Conservation (phyloP, 2,797 vertebrate genomes). For the Takifugu ocellatus region DNA sequence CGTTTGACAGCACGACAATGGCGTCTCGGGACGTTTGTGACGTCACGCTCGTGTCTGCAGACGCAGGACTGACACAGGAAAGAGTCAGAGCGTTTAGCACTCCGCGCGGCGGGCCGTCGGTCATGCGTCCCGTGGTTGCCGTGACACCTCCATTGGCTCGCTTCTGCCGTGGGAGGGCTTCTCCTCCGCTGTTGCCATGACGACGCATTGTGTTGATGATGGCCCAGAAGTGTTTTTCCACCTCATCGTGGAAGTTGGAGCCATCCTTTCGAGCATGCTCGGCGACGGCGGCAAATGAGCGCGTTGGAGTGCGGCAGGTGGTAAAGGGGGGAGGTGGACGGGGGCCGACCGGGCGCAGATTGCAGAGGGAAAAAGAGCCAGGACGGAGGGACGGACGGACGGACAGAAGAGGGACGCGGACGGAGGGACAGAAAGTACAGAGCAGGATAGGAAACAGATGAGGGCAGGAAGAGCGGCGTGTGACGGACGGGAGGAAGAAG, state of each 20-base stretch:
- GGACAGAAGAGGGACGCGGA: constrained; percentile 28
- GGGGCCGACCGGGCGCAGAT: constrained; percentile 10
- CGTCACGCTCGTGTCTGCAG: too few relatives aligned
- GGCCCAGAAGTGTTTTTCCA: constrained; percentile 28
- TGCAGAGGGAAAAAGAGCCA: constrained; percentile 5
- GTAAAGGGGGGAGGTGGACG: constrained; percentile 23
- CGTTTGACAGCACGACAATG: too few relatives aligned
- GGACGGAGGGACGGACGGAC: constrained; percentile 13
- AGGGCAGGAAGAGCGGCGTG: constrained; percentile 6
- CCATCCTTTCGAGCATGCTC: not conserved
- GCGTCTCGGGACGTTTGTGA: too few relatives aligned
- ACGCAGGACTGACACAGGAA: not conserved
- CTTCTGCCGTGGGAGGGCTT: constrained; percentile 35
- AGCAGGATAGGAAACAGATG: not conserved
- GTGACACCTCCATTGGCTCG: constrained; percentile 38
- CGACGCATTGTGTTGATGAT: constrained; percentile 48
- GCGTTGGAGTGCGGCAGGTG: constrained; percentile 26
- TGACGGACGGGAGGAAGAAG: not conserved
- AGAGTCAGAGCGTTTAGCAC: constrained; percentile 3
- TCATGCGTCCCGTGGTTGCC: constrained; percentile 27
- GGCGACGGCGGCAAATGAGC: too few relatives aligned
- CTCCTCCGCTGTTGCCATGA: constrained; percentile 63
- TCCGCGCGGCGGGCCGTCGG: constrained; percentile 26
- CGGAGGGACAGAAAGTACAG: constrained; percentile 7
- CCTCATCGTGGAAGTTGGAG: constrained; percentile 12